Conservation (phyloP, 1,140 invertebrate genomes). For the Procambarus clarkii region DNA sequence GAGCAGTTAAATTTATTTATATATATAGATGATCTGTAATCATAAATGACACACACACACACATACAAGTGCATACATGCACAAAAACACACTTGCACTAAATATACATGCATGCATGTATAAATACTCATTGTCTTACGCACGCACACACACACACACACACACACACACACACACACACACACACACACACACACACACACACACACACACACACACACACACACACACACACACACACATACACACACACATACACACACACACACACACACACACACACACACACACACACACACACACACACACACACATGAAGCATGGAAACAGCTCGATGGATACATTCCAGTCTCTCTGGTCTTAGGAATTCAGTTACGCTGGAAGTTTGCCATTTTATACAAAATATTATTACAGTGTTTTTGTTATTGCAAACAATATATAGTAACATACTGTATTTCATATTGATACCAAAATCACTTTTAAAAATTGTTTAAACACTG, state of each 20-base stretch:
- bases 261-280: constrained; percentile 14
- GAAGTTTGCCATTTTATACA: too few relatives aligned
- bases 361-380: too few relatives aligned
- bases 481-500: too few relatives aligned
- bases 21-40: background rate
- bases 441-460: too few relatives aligned
- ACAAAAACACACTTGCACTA: background rate
- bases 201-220: constrained; percentile 14
- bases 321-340: too few relatives aligned
- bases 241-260: constrained; percentile 5
- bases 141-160: constrained; percentile 31
- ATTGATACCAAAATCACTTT: too few relatives aligned
- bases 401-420: too few relatives aligned
- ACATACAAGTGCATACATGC: constrained; percentile 30
- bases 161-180: constrained; percentile 21
- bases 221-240: constrained; percentile 12
- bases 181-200: constrained; percentile 14
- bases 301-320: background rate
- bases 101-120: constrained; percentile 42
- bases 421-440: too few relatives aligned
- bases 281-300: constrained; percentile 38
- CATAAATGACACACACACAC: background rate
- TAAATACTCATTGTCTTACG: constrained; percentile 3
- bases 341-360: too few relatives aligned
- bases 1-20: background rate